Evolutionary conservation across 2,797 vertebrate species (phyloP), one percentile per base, ranked within the genome.

Genomic region (Tinamus major): DNA sequence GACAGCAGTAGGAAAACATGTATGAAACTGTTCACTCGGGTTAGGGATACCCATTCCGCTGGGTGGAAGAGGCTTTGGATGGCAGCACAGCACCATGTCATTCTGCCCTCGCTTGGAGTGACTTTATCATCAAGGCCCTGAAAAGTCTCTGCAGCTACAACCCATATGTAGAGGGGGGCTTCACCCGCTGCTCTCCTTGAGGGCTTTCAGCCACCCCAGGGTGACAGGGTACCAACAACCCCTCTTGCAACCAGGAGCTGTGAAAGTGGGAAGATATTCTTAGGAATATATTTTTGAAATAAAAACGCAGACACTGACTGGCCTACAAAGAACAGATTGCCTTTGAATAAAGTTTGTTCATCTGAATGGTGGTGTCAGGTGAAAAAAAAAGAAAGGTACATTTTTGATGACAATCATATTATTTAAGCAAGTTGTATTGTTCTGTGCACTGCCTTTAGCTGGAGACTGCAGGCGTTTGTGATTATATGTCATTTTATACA

Each of bases 401-500:
- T 79, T 95, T 82, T 0, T 74, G 90, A 89, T 85, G 33, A n/a
- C 48, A 62, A 9, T 85, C 4, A 13, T 59, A 37, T 53, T 79
- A 70, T 93, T 90, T 94, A 35, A 85, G 64, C 20, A 58, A 90
- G 29, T 49, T 70, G 24, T 74, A 29, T 76, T 79, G 35, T 79
- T 92, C 33, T 42, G 3, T 71, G 67, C 83, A 41, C 70, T 86
- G 44, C 35, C 33, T 95, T 91, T 90, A 86, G 91, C 85, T 91
- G 82, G 85, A 93, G 68, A 91, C 85, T 84, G 59, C 67, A 93
- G 74, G 20, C 77, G 61, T 84, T 94, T 84, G 37, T 79, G 61
- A 49, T 92, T 88, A 91, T 88, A 77, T 88, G 59, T 85, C 56
- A 65, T 88, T 93, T 95, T 64, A 77, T 77, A 77, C 64, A 85